Percentiles rank a stretch among this genome's conserved stretches.
These are phyloP conservation scores for Artibeus jamaicensis DNA, from an alignment of 2,797 vertebrate genomes.

Conservation along the genomic window DNA sequence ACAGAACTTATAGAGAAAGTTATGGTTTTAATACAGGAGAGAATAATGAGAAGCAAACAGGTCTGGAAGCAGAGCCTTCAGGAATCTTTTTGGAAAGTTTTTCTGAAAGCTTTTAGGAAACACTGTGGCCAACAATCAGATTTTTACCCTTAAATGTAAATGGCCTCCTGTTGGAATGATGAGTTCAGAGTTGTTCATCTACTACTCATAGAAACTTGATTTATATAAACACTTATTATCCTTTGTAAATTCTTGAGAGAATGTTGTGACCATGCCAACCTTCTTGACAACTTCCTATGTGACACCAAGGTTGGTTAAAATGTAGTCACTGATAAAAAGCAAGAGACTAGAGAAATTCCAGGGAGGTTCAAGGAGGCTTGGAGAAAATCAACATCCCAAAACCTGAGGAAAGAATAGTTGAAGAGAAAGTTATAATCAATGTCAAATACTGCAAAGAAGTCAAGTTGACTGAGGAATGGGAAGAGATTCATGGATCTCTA, in stretches of 20 bases:
- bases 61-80: not conserved
- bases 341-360: not conserved
- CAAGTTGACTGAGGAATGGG: not conserved
- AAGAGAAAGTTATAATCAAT: not conserved
- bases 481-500: not conserved
- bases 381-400: not conserved
- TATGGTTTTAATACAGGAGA: not conserved
- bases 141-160: not conserved
- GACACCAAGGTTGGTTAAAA: not conserved
- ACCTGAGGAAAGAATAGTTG: not conserved
- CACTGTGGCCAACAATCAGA: not conserved
- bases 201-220: not conserved
- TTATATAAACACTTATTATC: not conserved
- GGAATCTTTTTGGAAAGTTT: not conserved
- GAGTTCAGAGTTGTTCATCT: not conserved
- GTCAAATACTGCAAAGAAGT: not conserved
- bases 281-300: not conserved
- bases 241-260: not conserved
- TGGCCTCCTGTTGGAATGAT: not conserved
- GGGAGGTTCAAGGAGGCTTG: accelerated
- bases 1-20: not conserved
- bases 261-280: not conserved
- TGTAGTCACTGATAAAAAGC: not conserved
- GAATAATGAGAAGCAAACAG: not conserved
- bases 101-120: not conserved